Conservation (phyloP, 2,113 vertebrate genomes). For the Bubalus kerabau region DNA sequence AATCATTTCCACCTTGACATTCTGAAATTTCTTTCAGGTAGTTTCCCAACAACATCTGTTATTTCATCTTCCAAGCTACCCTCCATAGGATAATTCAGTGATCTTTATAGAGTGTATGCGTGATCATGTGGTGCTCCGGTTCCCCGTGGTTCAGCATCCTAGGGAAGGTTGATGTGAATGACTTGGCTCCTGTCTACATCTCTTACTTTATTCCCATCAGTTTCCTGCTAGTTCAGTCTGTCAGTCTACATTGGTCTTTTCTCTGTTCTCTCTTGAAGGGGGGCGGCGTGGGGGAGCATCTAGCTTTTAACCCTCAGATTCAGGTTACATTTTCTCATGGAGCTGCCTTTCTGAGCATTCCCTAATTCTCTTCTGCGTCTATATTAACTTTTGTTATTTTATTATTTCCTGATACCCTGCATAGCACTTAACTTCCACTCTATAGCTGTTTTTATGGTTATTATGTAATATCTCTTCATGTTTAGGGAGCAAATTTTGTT, state of each 20-base stretch:
- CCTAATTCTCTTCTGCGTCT: not conserved
- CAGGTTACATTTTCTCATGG: not conserved
- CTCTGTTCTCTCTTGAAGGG: not conserved
- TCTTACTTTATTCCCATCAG: not conserved
- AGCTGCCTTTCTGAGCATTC: not conserved
- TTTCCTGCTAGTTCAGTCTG: not conserved
- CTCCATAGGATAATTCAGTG: not conserved
- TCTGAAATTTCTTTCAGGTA: not conserved
- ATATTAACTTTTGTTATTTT: not conserved
- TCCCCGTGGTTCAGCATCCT: not conserved
- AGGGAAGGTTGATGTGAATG: not conserved
- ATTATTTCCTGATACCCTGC: not conserved
- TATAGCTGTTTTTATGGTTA: not conserved
- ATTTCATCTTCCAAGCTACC: not conserved
- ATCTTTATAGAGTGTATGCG: not conserved
- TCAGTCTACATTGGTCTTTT: not conserved
- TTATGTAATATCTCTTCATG: not conserved
- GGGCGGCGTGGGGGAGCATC: fast-evolving
- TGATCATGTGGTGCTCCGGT: not conserved
- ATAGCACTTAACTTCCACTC: not conserved
- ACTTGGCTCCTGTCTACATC: not conserved
- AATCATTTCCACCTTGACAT: not conserved
- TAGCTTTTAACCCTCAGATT: not conserved
- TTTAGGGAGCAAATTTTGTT: not conserved
- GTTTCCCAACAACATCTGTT: not conserved